Percentiles rank a stretch among this genome's conserved stretches.
Conservation (phyloP, 2,888 invertebrate genomes). For the Anorthoa munda region DNA sequence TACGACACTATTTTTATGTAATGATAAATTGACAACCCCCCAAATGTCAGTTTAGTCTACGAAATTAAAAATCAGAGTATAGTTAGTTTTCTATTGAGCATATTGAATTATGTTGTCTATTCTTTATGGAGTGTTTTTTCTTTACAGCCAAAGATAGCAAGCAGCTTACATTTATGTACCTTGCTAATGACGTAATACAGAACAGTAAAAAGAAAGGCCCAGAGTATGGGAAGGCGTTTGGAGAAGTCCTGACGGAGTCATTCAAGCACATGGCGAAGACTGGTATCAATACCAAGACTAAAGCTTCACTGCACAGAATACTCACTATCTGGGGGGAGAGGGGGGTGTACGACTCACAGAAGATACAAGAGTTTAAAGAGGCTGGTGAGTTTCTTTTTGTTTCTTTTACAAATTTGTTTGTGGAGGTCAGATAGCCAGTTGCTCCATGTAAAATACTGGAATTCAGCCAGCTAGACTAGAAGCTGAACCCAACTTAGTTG, state of each 20-base stretch:
- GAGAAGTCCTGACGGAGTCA: constrained; percentile 94
- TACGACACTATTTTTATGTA: too few relatives aligned
- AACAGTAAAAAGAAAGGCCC: constrained; percentile 99
- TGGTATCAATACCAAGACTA: constrained; percentile 95
- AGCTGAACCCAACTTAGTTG: too few relatives aligned
- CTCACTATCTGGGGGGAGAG: constrained; percentile 98
- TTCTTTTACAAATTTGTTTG: not conserved
- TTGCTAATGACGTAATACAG: constrained; percentile 99
- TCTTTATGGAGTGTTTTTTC: constrained; percentile 19
- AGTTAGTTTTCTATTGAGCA: too few relatives aligned
- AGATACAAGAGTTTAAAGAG: constrained; percentile 95
- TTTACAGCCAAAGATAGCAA: constrained; percentile 94
- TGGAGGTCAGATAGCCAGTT: too few relatives aligned
- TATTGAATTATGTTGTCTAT: not conserved
- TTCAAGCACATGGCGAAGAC: constrained; percentile 96
- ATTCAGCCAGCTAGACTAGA: too few relatives aligned
- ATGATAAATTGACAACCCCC: too few relatives aligned
- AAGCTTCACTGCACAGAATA: constrained; percentile 95
- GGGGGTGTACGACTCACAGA: constrained; percentile 95
- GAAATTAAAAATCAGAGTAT: too few relatives aligned
- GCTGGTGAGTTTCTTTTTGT: constrained; percentile 81
- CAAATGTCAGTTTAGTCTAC: too few relatives aligned
- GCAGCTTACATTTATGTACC: constrained; percentile 98
- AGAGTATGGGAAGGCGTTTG: constrained; percentile 97
- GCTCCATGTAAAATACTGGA: too few relatives aligned